These are phyloP conservation scores for Calonectris borealis DNA, from an alignment of 2,113 vertebrate genomes.

Conservation along the genomic window DNA sequence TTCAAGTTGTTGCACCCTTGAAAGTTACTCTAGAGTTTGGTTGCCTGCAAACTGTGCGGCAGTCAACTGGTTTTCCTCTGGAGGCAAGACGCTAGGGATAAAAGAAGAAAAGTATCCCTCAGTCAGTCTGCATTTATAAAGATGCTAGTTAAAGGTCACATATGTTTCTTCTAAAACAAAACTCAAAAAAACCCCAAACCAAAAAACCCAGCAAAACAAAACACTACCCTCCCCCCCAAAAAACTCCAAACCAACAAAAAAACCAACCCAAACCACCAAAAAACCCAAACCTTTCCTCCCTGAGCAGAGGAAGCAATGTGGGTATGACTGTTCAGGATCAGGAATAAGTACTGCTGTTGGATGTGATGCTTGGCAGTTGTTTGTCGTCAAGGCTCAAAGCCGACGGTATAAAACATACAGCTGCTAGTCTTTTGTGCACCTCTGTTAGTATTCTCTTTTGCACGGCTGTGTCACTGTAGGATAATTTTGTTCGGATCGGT, in stretches of 20 bases:
- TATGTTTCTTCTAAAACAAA: rapidly evolving
- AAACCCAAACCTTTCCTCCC: too few species aligned
- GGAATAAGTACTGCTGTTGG: not conserved
- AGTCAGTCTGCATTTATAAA: not conserved
- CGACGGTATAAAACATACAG: not conserved
- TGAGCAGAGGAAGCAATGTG: not conserved
- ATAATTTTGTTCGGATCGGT: rapidly evolving
- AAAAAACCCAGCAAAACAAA: not conserved
- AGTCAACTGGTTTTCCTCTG: not conserved
- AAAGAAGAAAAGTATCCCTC: not conserved
- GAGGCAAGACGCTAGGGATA: not conserved
- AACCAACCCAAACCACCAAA: not conserved
- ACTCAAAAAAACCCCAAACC: not conserved
- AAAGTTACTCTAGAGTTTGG: not conserved
- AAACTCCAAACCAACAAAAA: too few species aligned
- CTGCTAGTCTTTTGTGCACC: too few species aligned
- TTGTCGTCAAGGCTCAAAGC: not conserved
- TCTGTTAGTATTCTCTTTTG: not conserved
- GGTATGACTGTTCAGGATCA: not conserved
- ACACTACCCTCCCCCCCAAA: too few species aligned
- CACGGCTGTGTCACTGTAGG: not conserved
- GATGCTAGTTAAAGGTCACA: not conserved
- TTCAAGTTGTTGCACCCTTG: not conserved
- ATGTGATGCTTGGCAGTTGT: not conserved
- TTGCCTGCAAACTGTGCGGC: not conserved